Evolutionary conservation across 1,140 invertebrate species (phyloP), one percentile per base, ranked within the genome.

Genomic region (Anoplophora glabripennis): DNA sequence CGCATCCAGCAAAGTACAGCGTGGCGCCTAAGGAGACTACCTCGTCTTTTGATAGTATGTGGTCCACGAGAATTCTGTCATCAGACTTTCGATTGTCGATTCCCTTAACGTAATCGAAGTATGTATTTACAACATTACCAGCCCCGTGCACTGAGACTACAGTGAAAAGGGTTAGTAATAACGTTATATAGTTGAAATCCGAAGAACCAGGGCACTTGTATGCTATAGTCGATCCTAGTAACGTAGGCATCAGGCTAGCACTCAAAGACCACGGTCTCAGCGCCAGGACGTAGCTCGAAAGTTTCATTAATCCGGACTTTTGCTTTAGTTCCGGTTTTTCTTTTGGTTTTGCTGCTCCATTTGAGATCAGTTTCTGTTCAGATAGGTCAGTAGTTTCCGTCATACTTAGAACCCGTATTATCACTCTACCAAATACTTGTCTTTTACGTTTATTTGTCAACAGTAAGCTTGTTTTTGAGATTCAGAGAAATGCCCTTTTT

Each of bases 51-150:
- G 83, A 86, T 45, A 97, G 80, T 65, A 96, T 86, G 65, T 92
- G 87, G 79, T 97, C 94, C 8, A 97, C 94, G 48, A 97, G 77
- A 63, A 92, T 96, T 70, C 93, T 83, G 73, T 98, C 94, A 70
- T 96, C 93, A 67, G 90, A 92, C 77, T 92, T 93, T 51, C 91
- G 84, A 72, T 89, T 91, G 72, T 96, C 94, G 40, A 97, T 93
- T 33, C 94, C 94, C 79, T 93, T 92, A 7, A 92, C 84, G 74
- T 92, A 98, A 78, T 97, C 94, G 74, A 89, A 96, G 75, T 96
- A 97, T 0, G 94, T 97, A 73, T 98, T 97, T 1, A 98, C 94
- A n/a, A 97, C 86, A 78, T 97, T 97, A 36, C 94, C 94, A 53
- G 94, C 94, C 46, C 92, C 93, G 75, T 97, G 94, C 2, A 97